These are phyloP conservation scores for Ypsolopha sequella DNA, from an alignment of 2,888 invertebrate species.

Conservation along the genomic window DNA sequence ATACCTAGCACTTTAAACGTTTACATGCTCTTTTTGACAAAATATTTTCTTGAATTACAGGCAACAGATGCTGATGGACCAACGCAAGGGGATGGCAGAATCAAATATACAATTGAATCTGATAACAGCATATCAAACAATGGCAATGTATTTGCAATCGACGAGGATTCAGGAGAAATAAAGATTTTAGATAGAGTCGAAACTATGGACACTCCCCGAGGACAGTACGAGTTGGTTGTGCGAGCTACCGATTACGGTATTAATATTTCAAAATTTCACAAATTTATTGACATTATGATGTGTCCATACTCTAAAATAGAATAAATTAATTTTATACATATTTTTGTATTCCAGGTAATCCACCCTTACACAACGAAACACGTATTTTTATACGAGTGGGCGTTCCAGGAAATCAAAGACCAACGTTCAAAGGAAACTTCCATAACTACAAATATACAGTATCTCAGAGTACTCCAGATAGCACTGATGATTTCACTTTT, in stretches of 20 bases:
- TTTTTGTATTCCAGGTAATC: constrained; percentile 50
- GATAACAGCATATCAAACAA: constrained; percentile 77
- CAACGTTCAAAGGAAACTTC: constrained; percentile 81
- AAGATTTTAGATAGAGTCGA: constrained; percentile 73
- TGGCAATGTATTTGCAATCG: constrained; percentile 74
- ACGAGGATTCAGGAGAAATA: constrained; percentile 79
- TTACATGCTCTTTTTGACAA: neutral
- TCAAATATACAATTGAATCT: constrained; percentile 75
- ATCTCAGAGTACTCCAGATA: constrained; percentile 35
- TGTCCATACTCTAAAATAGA: neutral
- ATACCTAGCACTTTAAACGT: neutral
- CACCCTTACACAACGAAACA: constrained; percentile 76
- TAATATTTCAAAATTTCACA: too few relatives aligned
- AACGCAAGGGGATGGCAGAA: constrained; percentile 76
- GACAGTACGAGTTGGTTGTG: constrained; percentile 77
- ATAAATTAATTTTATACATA: neutral
- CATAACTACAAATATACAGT: constrained; percentile 65
- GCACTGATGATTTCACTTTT: constrained; percentile 52
- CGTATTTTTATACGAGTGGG: constrained; percentile 80
- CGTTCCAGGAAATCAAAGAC: constrained; percentile 84
- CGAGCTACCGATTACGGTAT: constrained; percentile 79
- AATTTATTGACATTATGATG: neutral
- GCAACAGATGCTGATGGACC: constrained; percentile 84
- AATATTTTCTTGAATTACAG: constrained; percentile 29
- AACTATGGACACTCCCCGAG: constrained; percentile 80